A percentile compares a stretch with the other conserved stretches of the same genome.
These are phyloP conservation scores for Chaetodon trifasciatus DNA, from an alignment of 2,797 vertebrate genomes.

Conservation along the genomic window DNA sequence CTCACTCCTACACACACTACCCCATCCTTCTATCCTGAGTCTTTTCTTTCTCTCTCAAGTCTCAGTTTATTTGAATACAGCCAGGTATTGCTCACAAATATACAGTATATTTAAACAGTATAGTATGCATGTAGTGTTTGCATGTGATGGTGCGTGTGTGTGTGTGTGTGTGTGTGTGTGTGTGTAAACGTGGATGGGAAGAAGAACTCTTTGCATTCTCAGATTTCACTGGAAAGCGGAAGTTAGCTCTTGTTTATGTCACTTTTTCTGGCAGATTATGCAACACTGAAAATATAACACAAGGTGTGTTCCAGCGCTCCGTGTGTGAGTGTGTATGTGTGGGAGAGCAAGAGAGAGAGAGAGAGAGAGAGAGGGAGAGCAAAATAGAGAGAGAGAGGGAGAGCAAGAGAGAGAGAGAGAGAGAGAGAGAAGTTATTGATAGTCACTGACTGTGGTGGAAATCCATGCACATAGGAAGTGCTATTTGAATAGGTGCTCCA, in stretches of 20 bases:
- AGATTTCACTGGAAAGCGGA: constrained; percentile 62
- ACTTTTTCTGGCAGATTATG: constrained; percentile 60
- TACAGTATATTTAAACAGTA: background rate
- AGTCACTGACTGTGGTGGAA: constrained; percentile 24
- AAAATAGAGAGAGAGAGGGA: background rate
- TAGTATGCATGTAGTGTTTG: background rate
- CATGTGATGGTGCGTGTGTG: background rate
- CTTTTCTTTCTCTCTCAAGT: background rate
- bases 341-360: background rate
- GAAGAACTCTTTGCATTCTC: constrained; percentile 33
- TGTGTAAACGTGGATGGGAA: constrained; percentile 21
- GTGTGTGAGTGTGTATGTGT: constrained; percentile 9
- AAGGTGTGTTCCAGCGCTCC: constrained; percentile 18
- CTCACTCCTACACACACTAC: background rate
- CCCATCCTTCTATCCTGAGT: background rate
- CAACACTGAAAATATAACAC: constrained; percentile 57
- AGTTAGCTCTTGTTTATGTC: constrained; percentile 73
- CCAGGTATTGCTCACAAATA: background rate
- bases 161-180: background rate
- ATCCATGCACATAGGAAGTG: constrained; percentile 45
- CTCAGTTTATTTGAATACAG: background rate
- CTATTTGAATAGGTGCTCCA: constrained; percentile 54
- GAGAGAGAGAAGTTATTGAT: constrained; percentile 33
- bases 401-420: background rate
- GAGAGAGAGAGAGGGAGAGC: background rate